These are phyloP conservation scores for Psittacus erithacus DNA, from an alignment of 2,113 vertebrate genomes.

Conservation along the genomic window DNA sequence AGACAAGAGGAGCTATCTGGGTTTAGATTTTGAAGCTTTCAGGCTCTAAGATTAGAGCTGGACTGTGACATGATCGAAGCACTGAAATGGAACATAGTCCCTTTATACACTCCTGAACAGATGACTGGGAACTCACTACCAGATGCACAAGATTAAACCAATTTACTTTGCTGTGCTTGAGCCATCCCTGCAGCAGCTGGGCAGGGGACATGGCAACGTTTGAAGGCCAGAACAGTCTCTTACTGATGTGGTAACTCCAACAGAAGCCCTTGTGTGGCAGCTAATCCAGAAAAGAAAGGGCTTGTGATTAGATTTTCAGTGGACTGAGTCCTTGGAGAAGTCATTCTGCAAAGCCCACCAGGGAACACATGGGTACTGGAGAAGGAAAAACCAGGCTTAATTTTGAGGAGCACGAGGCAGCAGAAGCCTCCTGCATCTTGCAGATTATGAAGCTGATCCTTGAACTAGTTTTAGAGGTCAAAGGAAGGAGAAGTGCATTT, in stretches of 20 bases:
- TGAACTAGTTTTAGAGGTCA: background rate
- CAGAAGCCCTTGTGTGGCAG: background rate
- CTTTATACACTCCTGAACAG: background rate
- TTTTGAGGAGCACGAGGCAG: background rate
- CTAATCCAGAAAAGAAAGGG: background rate
- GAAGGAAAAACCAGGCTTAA: background rate
- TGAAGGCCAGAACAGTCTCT: background rate
- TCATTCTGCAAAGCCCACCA: background rate
- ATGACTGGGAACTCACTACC: background rate
- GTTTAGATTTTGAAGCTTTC: background rate
- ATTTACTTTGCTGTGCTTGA: conserved; percentile 1
- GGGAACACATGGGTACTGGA: background rate
- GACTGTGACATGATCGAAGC: background rate
- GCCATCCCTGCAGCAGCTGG: background rate
- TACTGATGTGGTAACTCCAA: background rate
- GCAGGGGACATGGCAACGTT: background rate
- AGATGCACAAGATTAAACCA: conserved; percentile 40
- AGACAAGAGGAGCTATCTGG: background rate
- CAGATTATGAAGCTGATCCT: background rate
- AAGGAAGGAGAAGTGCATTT: background rate
- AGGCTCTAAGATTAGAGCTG: background rate
- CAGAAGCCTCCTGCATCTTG: background rate
- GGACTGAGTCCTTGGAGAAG: background rate
- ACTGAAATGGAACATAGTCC: background rate
- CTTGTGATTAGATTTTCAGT: background rate